Base-by-base conservation (phyloP, 2,888 invertebrate genomes). In the Lycia hirtaria region DNA sequence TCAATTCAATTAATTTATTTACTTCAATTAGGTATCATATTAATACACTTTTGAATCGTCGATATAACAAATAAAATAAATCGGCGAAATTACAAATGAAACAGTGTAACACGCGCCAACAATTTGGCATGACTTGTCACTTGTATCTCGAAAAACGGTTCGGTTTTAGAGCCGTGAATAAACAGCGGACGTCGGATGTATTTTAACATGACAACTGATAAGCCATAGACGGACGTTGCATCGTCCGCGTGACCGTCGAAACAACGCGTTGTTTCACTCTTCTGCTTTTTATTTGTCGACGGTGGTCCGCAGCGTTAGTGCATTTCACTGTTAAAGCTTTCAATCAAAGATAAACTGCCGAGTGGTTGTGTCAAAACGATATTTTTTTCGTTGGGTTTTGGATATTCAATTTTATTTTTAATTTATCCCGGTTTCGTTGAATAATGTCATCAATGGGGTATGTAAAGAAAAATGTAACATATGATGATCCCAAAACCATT, bases 111-210 rank as follows among this genome's bases (percentile, higher is more conserved):
- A 51, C 45, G 62, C 20, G 54, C 64, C 67, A 65, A 74, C 74
- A 73, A 78, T 78, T 79, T 71, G 80, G 77, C 78, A 72, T 75
- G 79, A 80, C 81, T 80, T 81, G 83, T 80, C 80, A 78, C 75
- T 78, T 78, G 78, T 81, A 78, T 78, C 75, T 72, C 71, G 62
- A 73, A 69, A 73, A 65, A 65, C 60, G 65, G 53, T 60, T 59
- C 60, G 48, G 71, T 72, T 80, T 77, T 77, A 75, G 75, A 73
- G 73, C 60, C 60, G 62, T 63, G 64, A 73, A 76, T 80, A 78
- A 78, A 85, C 75, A 83, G 78, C 72, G 68, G 64, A 64, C 64
- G 76, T 82, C 81, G 78, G 78, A 76, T 78, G 74, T 79, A 73
- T 62, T 78, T 83, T 80, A 75, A 72, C 68, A 64, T 76, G 78